These are phyloP conservation scores for Drosophila robusta DNA, from an alignment of 2,888 invertebrate genomes.

Conservation along the genomic window DNA sequence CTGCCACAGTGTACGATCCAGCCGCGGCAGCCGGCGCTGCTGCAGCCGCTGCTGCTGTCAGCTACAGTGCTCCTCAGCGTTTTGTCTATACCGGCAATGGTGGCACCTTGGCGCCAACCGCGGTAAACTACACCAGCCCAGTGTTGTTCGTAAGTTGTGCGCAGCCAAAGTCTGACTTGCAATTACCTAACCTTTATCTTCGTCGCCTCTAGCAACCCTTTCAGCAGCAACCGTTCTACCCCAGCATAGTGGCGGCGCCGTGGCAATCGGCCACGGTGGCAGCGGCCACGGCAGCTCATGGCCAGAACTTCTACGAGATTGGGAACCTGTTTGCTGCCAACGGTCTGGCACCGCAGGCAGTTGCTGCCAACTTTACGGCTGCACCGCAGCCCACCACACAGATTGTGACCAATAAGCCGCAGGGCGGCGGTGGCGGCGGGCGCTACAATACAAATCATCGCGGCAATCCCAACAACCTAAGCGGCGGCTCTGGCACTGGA, in stretches of 20 bases:
- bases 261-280: conserved; percentile 85
- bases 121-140: conserved; percentile 87
- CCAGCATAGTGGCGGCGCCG: conserved; percentile 87
- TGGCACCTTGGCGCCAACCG: conserved; percentile 84
- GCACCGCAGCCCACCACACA: conserved; percentile 78
- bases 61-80: conserved; percentile 87
- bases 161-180: background rate
- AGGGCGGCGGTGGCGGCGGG: conserved; percentile 72
- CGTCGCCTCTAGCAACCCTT: conserved; percentile 85
- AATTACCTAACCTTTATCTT: conserved; percentile 13
- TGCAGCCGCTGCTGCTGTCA: conserved; percentile 82
- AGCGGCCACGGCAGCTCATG: conserved; percentile 85
- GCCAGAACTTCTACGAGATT: conserved; percentile 88
- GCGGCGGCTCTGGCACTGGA: conserved; percentile 42
- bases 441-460: conserved; percentile 82
- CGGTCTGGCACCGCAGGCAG: conserved; percentile 89
- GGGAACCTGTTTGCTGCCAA: conserved; percentile 90
- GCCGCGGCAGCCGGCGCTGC: conserved; percentile 82
- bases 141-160: conserved; percentile 88
- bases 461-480: conserved; percentile 75
- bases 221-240: conserved; percentile 89
- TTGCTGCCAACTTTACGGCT: conserved; percentile 85
- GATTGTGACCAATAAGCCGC: conserved; percentile 73
- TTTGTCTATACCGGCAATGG: conserved; percentile 87
- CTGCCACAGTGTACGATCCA: conserved; percentile 88